Evolutionary conservation across 2,113 vertebrate species (phyloP), one percentile per base, ranked within the genome.

Genomic region (Vimba vimba): DNA sequence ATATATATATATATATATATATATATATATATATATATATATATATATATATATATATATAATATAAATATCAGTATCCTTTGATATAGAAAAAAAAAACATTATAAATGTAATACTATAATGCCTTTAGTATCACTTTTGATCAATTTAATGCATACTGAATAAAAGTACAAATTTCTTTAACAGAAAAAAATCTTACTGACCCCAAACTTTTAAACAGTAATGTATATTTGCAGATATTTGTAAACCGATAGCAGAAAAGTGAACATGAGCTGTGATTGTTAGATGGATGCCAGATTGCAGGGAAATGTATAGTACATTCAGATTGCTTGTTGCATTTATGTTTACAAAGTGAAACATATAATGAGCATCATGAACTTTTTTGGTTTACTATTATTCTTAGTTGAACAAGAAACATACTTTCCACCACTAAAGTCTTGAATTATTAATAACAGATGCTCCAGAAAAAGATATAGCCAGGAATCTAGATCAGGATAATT

Each of bases 401-500:
- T 69, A 45, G 9, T 23, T 45, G 13, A n/a, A 45, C 23, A 73
- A 73, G 39, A 47, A 25, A 25, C 13, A 47, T 13, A 15, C 23
- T 47, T 74, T 74, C 43, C 12, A 25, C 12, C 2, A 11, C 12
- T 1, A n/a, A 25, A 25, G 12, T 25, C 71, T 74, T n/a, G 71
- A 47, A 25, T 25, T 47, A 47, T 47, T 25, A 74, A 47, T 74
- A 74, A 74, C 23, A 45, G n/a, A 74, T 47, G 39, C 21, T 43
- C 12, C 71, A 25, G 6, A 11, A 74, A 39, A 74, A 13, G 11
- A 74, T 47, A 74, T 74, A 43, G 69, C 69, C 36, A 73, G 23
- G 43, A 74, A 15, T 74, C 43, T 43, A 74, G 39, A 74, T 74
- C 71, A 47, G 21, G 43, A 25, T 25, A 74, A 74, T 74, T 74